Evolutionary conservation across 2,888 invertebrate genomes (phyloP).

Genomic region (Folsomia manolachei): DNA sequence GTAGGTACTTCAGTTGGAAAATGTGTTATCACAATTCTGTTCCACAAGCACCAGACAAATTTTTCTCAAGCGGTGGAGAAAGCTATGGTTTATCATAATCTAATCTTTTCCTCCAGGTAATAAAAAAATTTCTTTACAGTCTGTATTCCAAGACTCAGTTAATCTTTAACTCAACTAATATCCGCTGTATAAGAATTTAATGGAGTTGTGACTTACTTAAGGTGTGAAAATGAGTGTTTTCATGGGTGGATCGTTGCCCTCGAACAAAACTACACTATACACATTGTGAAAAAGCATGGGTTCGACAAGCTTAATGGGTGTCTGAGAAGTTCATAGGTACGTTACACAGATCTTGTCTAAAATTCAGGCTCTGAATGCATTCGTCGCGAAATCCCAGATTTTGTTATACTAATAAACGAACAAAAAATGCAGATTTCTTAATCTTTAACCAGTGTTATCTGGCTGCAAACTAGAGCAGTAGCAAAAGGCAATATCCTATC

Average conservation of each 20-base stretch:
- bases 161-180: too few relatives aligned
- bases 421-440: not conserved
- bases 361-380: too few relatives aligned
- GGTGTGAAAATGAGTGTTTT: not conserved
- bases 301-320: not conserved
- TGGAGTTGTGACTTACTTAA: not conserved
- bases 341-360: not conserved
- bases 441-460: too few relatives aligned
- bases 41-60: too few relatives aligned
- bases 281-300: not conserved
- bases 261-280: not conserved
- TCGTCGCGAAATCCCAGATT: not conserved
- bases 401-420: not conserved
- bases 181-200: too few relatives aligned
- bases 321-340: not conserved
- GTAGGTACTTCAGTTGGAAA: too few relatives aligned
- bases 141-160: too few relatives aligned
- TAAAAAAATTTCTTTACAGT: too few relatives aligned
- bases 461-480: not conserved
- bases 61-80: too few relatives aligned
- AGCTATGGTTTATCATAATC: too few relatives aligned
- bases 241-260: not conserved
- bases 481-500: not conserved
- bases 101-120: too few relatives aligned
- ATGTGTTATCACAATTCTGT: too few relatives aligned